These are phyloP conservation scores for Glyptemys insculpta DNA, from an alignment of 2,797 vertebrate genomes.

Conservation along the genomic window DNA sequence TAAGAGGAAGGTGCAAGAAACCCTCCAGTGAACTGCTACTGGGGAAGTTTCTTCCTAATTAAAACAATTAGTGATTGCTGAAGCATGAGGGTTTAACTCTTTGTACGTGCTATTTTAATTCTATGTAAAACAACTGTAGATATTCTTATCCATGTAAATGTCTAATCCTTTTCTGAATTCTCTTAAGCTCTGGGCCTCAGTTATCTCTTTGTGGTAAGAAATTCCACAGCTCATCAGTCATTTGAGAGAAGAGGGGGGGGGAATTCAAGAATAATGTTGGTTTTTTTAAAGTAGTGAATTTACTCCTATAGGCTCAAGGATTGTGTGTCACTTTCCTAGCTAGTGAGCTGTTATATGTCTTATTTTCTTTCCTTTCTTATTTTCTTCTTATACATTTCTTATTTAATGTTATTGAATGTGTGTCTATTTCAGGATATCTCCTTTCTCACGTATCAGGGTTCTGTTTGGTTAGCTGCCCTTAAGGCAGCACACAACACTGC, in stretches of 20 bases:
- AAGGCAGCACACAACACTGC: neutral
- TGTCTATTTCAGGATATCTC: neutral
- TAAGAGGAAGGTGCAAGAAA: neutral
- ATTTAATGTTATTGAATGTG: neutral
- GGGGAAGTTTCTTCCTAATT: neutral
- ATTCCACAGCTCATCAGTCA: neutral
- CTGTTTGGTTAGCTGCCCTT: neutral
- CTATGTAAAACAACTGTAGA: neutral
- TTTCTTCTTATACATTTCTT: neutral
- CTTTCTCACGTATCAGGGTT: neutral
- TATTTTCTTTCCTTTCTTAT: neutral
- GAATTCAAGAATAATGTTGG: neutral
- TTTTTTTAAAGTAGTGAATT: neutral
- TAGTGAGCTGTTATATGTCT: neutral
- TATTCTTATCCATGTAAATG: neutral
- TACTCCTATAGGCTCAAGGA: neutral
- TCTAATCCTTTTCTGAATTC: rapidly evolving
- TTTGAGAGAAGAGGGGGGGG: neutral
- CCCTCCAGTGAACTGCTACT: neutral
- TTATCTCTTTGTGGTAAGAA: neutral
- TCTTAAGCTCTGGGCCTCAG: neutral
- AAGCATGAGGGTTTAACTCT: neutral
- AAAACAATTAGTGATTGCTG: neutral
- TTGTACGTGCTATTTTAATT: neutral
- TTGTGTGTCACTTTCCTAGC: neutral